phyloP scores from a whole-genome alignment of 2,888 invertebrate genomes.

The Pemphredon lugubris region DNA sequence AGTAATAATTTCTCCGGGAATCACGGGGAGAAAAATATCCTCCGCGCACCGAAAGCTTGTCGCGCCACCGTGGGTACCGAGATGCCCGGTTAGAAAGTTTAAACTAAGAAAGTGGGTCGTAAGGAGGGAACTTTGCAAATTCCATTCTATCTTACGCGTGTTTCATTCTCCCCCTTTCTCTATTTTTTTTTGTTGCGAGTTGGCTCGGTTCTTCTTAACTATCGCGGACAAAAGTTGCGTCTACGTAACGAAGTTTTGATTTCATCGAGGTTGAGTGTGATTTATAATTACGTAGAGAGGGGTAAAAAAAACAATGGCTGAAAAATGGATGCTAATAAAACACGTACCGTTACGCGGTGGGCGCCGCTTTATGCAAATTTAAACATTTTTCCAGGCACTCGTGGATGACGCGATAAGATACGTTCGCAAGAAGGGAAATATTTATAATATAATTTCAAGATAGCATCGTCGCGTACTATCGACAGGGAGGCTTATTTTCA shows the following conservation, averaged over 20 bases:
- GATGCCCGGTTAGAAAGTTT: constrained; percentile 40
- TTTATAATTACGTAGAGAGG: constrained; percentile 17
- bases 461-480: too few species aligned
- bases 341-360: too few species aligned
- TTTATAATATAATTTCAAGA: too few species aligned
- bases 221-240: constrained; percentile 9
- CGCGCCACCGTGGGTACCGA: constrained; percentile 13
- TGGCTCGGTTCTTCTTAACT: constrained; percentile 6
- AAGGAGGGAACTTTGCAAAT: constrained; percentile 58
- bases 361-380: too few species aligned
- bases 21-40: constrained; percentile 58
- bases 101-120: constrained; percentile 49
- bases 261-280: constrained; percentile 5
- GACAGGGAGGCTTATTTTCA: too few species aligned
- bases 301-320: background rate
- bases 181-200: background rate
- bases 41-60: constrained; percentile 38
- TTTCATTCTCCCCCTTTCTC: constrained; percentile 5
- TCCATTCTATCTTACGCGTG: constrained; percentile 38
- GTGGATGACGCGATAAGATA: too few species aligned
- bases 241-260: constrained; percentile 27
- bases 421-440: too few species aligned
- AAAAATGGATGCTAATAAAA: background rate
- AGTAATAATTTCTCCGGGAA: constrained; percentile 54
- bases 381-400: too few species aligned